These are phyloP conservation scores for Ophioninae sp. DNA, from an alignment of 2,888 invertebrate genomes.

Conservation along the genomic window DNA sequence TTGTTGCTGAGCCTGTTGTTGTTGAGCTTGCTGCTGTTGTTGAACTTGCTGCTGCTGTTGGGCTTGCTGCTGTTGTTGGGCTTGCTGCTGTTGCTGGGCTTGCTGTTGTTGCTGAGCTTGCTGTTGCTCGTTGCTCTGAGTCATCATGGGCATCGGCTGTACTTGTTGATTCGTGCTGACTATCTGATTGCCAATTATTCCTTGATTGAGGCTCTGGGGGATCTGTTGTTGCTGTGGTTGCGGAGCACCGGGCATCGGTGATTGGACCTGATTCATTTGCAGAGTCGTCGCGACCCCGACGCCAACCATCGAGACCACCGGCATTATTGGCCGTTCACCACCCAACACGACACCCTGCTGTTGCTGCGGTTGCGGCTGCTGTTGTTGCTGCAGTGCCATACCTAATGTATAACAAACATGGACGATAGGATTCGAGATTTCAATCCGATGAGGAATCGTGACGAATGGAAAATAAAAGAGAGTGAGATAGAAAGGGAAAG, in stretches of 20 bases:
- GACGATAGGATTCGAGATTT: not conserved
- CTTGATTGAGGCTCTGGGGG: slow-evolving; percentile 74
- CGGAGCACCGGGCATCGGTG: slow-evolving; percentile 71
- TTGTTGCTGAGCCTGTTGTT: slow-evolving; percentile 75
- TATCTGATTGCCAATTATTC: slow-evolving; percentile 77
- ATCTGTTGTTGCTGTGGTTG: slow-evolving; percentile 73
- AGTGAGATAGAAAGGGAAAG: too few relatives aligned
- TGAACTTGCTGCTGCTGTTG: slow-evolving; percentile 69
- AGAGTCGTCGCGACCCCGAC: slow-evolving; percentile 75
- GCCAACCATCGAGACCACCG: slow-evolving; percentile 85
- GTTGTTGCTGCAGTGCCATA: slow-evolving; percentile 83
- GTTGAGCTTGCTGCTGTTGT: slow-evolving; percentile 72
- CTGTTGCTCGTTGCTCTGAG: slow-evolving; percentile 71
- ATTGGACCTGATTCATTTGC: slow-evolving; percentile 76
- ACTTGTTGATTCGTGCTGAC: slow-evolving; percentile 74
- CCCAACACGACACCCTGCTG: slow-evolving; percentile 76
- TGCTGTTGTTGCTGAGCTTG: slow-evolving; percentile 62
- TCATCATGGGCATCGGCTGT: slow-evolving; percentile 75
- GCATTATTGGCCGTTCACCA: slow-evolving; percentile 84
- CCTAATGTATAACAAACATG: slow-evolving; percentile 75
- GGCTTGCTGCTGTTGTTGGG: slow-evolving; percentile 73
- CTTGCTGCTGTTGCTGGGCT: slow-evolving; percentile 74
- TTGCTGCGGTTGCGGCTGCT: slow-evolving; percentile 80
- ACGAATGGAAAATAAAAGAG: not conserved
- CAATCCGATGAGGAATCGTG: not conserved